Conservation (phyloP, 2,888 invertebrate genomes). For the Aphodius granarius region DNA sequence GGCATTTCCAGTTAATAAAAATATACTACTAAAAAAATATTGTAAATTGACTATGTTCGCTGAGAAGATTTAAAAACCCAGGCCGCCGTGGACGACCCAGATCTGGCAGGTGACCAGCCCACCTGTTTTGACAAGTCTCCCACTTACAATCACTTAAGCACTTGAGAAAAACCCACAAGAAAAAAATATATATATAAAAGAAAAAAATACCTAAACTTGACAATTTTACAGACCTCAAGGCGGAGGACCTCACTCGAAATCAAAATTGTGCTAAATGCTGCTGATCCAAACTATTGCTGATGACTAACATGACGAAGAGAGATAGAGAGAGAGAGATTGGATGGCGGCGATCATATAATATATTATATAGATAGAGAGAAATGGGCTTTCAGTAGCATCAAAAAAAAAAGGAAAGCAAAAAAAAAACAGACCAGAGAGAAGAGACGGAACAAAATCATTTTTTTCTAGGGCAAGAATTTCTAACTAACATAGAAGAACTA, state of each 20-base stretch:
- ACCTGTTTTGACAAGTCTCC: slow-evolving; percentile 40
- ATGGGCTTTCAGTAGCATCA: background rate
- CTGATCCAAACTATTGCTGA: background rate
- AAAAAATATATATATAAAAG: slow-evolving; percentile 15
- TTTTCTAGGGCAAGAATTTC: background rate
- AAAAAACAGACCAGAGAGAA: background rate
- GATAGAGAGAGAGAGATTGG: background rate
- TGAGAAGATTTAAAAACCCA: slow-evolving; percentile 29
- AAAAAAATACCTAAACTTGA: slow-evolving; percentile 21
- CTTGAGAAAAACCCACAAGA: slow-evolving; percentile 26
- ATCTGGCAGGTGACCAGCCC: slow-evolving; percentile 44
- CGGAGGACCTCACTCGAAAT: background rate
- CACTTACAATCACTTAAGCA: slow-evolving; percentile 33
- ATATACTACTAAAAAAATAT: slow-evolving; percentile 20
- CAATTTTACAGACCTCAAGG: slow-evolving; percentile 19
- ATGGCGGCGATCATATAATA: background rate
- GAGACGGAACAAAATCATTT: slow-evolving; percentile 1
- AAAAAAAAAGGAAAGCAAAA: background rate
- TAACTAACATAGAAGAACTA: slow-evolving; percentile 4
- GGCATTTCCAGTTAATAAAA: background rate
- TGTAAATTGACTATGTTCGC: slow-evolving; percentile 25
- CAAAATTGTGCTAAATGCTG: background rate
- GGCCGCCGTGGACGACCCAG: slow-evolving; percentile 28
- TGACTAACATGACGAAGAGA: slow-evolving; percentile 3
- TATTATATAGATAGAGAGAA: background rate